Evolutionary conservation across 2,888 invertebrate genomes (phyloP).

Genomic region (Timandra comae): DNA sequence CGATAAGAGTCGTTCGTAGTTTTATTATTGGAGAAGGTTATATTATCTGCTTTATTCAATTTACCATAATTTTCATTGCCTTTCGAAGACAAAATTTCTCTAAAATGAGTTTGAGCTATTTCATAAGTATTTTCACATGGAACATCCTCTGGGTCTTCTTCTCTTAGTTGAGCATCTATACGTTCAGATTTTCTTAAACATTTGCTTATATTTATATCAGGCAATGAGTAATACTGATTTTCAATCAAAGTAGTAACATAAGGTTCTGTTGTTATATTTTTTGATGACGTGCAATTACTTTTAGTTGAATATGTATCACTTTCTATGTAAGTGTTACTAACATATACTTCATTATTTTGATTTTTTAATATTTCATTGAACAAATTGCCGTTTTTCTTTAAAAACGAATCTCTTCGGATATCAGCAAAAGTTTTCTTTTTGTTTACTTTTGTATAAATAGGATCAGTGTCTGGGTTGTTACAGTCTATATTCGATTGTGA

Average conservation of each 20-base stretch:
- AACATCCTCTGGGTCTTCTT: conserved; percentile 64
- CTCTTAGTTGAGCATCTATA: conserved; percentile 82
- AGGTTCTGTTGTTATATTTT: conserved; percentile 69
- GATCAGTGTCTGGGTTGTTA: conserved; percentile 49
- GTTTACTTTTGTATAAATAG: conserved; percentile 62
- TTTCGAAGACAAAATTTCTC: conserved; percentile 55
- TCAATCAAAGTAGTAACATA: conserved; percentile 74
- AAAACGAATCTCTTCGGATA: conserved; percentile 53
- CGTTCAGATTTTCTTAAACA: conserved; percentile 82
- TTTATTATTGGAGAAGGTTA: conserved; percentile 32
- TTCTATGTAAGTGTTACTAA: conserved; percentile 60
- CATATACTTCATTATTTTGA: conserved; percentile 53
- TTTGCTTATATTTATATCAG: conserved; percentile 82
- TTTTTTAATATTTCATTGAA: conserved; percentile 50
- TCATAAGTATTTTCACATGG: conserved; percentile 65
- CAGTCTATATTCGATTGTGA: conserved; percentile 42
- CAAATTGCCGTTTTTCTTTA: conserved; percentile 52
- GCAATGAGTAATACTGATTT: conserved; percentile 83
- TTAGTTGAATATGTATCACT: conserved; percentile 56
- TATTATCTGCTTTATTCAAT: conserved; percentile 48
- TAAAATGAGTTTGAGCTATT: conserved; percentile 61
- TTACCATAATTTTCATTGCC: conserved; percentile 58
- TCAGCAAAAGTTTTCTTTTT: conserved; percentile 77
- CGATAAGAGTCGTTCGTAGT: conserved; percentile 38
- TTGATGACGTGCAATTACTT: conserved; percentile 56